These are phyloP conservation scores for Labia minor DNA, from an alignment of 2,888 invertebrate species.

Conservation along the genomic window DNA sequence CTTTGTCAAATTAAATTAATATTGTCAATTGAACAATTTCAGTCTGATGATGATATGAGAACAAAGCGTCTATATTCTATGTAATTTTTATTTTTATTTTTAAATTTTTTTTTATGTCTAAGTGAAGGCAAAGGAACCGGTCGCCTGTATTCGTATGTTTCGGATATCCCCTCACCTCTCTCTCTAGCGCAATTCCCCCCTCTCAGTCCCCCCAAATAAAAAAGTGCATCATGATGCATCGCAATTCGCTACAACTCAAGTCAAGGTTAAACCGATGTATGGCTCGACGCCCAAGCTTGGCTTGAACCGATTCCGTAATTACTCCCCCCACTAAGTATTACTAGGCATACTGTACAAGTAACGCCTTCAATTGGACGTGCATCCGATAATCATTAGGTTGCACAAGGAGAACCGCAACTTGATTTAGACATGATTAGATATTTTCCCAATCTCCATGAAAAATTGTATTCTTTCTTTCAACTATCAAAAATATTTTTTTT, in stretches of 20 bases:
- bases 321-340: background rate
- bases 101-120: background rate
- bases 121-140: background rate
- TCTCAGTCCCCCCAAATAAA: too few relatives aligned
- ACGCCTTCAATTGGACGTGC: background rate
- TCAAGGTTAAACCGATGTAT: background rate
- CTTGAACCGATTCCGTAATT: conserved; percentile 8
- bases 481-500: background rate
- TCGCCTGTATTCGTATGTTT: background rate
- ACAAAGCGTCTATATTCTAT: background rate
- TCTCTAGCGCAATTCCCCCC: too few relatives aligned
- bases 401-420: background rate
- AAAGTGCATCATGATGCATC: too few relatives aligned
- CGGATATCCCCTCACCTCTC: background rate
- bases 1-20: too few relatives aligned
- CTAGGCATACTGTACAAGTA: background rate
- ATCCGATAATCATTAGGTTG: background rate
- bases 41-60: background rate
- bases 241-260: background rate
- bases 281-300: background rate
- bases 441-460: background rate
- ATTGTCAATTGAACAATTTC: too few relatives aligned
- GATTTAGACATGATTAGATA: background rate
- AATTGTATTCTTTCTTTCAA: background rate
- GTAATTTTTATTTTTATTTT: background rate